Conservation (phyloP, 1,140 invertebrate species). For the Caenorhabditis briggsae region DNA sequence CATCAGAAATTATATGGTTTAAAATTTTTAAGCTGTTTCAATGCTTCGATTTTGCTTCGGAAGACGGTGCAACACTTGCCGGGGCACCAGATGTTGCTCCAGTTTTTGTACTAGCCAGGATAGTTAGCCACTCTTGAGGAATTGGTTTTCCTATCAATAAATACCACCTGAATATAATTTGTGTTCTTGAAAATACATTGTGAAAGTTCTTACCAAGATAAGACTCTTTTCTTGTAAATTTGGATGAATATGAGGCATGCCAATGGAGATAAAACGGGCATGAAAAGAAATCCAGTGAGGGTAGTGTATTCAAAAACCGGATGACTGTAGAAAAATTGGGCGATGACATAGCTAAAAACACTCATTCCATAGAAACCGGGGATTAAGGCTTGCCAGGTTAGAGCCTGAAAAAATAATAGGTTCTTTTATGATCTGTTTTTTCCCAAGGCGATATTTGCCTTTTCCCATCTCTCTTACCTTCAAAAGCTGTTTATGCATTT, state of each 20-base stretch:
- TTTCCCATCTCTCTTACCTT: conserved; percentile 1
- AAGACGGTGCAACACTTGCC: background rate
- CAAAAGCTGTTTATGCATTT: conserved; percentile 51
- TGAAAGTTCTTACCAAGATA: background rate
- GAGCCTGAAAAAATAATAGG: background rate
- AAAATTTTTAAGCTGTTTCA: background rate
- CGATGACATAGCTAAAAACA: conserved; percentile 3
- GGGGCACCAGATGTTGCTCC: background rate
- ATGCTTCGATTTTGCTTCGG: conserved; percentile 16
- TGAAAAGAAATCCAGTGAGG: conserved; percentile 30
- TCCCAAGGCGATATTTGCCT: background rate
- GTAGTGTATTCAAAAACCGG: conserved; percentile 19
- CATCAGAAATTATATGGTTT: background rate
- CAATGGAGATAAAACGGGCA: conserved; percentile 33
- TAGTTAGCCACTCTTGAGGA: background rate
- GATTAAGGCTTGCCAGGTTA: conserved; percentile 41
- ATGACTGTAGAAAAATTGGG: conserved; percentile 23
- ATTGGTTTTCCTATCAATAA: conserved; percentile 24
- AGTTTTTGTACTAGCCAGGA: background rate
- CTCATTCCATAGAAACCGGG: conserved; percentile 36
- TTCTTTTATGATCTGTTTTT: background rate
- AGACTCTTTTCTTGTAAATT: conserved; percentile 39
- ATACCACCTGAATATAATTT: conserved; percentile 25
- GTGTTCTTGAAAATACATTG: background rate
- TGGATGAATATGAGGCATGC: conserved; percentile 36